Base-by-base conservation (phyloP, 2,888 invertebrate genomes). In the Drosophila flavopinicola region DNA sequence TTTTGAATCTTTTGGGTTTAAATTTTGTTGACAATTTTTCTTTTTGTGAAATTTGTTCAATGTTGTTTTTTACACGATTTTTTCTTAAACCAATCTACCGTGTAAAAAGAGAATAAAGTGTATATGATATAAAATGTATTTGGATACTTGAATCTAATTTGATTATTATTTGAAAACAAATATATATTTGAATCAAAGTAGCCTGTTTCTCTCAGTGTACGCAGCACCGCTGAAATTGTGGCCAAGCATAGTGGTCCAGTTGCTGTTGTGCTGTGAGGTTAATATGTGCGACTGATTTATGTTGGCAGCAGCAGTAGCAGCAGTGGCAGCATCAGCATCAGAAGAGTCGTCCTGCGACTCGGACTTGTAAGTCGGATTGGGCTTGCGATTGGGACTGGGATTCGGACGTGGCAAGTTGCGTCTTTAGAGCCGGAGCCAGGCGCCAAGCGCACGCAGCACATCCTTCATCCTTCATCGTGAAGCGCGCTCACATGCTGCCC, bases 381-480 rank as follows among this genome's bases (percentile, higher is more conserved):
- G 39, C 41, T 4, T 59, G 11, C 11, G 37, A 38, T 37, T 47
- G 10, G 44, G 54, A 41, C 45, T 70, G 13, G 13, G 29, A 54
- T 33, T 54, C 30, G 59, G 59, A 66, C 60, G 68, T 68, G 69
- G 69, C 41, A 57, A 44, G 44, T 38, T 49, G 41, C 76, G 66
- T 75, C 64, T 76, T 76, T 57, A 51, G 60, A 56, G 68, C 45
- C 71, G 80, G 80, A 87, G 80, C 87, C 80, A 87, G 78, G 73
- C 80, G 85, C 80, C 80, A 87, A 71, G 65, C 80, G 65, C 87
- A 85, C 85, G 71, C 82, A 85, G 87, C 78, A 77, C 87, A 82
- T 82, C 68, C 82, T 82, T 87, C 85, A 82, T 85, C 42, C 68
- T 71, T 60, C 67, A 65, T 33, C 61, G 57, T 64, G 44, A 49